Evolutionary conservation across 1,140 invertebrate genomes (phyloP), one percentile per base, ranked within the genome.

Genomic region (Drosophila setifemur): DNA sequence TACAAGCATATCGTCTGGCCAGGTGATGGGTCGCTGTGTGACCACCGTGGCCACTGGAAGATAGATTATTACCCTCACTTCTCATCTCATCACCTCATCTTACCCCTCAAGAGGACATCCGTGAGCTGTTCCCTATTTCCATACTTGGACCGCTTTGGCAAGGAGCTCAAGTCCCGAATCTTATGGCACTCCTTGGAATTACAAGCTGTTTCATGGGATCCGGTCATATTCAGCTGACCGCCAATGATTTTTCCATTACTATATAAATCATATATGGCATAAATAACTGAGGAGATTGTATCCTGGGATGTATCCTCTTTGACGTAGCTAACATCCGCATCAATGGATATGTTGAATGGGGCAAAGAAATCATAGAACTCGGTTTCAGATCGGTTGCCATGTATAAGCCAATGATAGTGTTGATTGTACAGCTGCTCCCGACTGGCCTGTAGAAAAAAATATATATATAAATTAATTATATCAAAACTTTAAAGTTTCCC

Each of bases 231-330:
- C 0, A 90, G 28, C n/a, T 61, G 42, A 0, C 89, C 89, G 0
- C 89, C 89, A 39, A 86, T 73, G 9, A 67, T 63, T 14, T 70
- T 76, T 4, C 89, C 89, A 78, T 90, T 90, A 40, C 44, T 90
- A 42, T 88, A 90, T 3, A 90, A 86, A 77, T 90, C 89, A 16
- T 83, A 79, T 0, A 70, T 16, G 0, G 35, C 37, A 31, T 55
- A 89, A 4, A 11, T 14, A 3, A 47, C 9, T 2, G 42, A 14
- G 1, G 26, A 23, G n/a, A 31, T 49, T 6, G 8, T 25, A 0
- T 35, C 5, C 1, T 3, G 2, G 0, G 9, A 2, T n/a, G n/a
- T n/a, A 1, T 28, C 3, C 12, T 76, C 52, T 19, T 40, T 42
- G 1, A 86, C 44, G 14, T 67, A 87, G 25, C 40, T 75, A 1